These are phyloP conservation scores for Globia sparganii DNA, from an alignment of 2,888 invertebrate genomes.

Conservation along the genomic window DNA sequence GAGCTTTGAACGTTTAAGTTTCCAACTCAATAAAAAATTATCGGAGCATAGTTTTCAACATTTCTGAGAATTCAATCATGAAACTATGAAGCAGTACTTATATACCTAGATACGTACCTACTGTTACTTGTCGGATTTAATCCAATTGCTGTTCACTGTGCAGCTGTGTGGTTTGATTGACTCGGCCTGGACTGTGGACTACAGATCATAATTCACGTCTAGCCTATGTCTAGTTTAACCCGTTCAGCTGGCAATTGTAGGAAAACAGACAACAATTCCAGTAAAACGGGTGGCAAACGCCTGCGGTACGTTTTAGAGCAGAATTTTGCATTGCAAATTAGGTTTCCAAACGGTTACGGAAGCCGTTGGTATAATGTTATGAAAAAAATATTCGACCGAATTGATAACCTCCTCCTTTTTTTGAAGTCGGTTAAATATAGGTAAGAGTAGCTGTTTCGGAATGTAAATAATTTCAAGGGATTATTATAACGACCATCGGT, in stretches of 20 bases:
- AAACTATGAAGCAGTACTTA: too few species aligned
- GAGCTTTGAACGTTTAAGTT: background rate
- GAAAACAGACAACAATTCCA: background rate
- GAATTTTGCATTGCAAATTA: conserved; percentile 4
- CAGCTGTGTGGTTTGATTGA: background rate
- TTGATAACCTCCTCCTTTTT: too few species aligned
- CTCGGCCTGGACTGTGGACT: background rate
- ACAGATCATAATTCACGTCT: conserved; percentile 30
- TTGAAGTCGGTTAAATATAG: too few species aligned
- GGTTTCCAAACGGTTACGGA: background rate
- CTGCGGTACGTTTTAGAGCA: conserved; percentile 2
- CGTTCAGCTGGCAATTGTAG: background rate
- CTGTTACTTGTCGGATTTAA: background rate
- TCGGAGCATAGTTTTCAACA: background rate
- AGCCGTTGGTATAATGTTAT: background rate
- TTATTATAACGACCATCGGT: background rate
- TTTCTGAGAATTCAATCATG: background rate
- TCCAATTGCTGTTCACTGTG: background rate
- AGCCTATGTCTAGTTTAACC: conserved; percentile 18
- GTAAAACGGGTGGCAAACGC: background rate
- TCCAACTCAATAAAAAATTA: background rate
- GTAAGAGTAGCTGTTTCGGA: background rate
- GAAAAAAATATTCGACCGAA: too few species aligned
- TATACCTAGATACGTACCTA: too few species aligned
- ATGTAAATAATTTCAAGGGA: background rate